These are phyloP conservation scores for Cremastinae sp. DNA, from an alignment of 2,888 invertebrate species.

Conservation along the genomic window DNA sequence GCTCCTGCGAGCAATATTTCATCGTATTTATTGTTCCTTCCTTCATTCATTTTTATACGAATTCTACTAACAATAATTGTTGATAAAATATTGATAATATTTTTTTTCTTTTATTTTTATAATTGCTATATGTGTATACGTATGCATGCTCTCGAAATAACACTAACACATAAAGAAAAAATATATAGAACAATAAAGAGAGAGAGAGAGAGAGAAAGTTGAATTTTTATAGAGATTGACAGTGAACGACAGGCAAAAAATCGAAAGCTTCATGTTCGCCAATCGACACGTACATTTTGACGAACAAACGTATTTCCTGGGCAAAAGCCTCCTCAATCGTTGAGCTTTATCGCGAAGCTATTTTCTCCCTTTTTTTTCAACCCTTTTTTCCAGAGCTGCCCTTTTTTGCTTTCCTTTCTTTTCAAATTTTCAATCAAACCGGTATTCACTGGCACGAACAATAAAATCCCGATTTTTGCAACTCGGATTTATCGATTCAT, in stretches of 20 bases:
- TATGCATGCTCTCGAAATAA: no score
- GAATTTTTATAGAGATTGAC: not conserved
- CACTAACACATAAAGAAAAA: not conserved
- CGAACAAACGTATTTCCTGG: slow-evolving; percentile 39
- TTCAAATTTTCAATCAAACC: slow-evolving; percentile 44
- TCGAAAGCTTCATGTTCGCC: slow-evolving; percentile 20
- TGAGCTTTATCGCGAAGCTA: slow-evolving; percentile 25
- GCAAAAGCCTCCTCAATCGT: slow-evolving; percentile 32
- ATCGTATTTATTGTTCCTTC: no score
- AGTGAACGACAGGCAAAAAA: slow-evolving; percentile 29
- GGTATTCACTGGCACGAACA: slow-evolving; percentile 36
- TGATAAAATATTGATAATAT: no score
- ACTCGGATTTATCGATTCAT: slow-evolving; percentile 28
- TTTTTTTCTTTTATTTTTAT: not conserved
- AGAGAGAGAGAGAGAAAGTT: not conserved
- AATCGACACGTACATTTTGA: slow-evolving; percentile 33
- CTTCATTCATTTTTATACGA: no score
- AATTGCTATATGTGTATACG: no score
- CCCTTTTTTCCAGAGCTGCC: not conserved
- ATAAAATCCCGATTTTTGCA: slow-evolving; percentile 43
- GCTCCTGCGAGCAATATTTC: slow-evolving; percentile 4
- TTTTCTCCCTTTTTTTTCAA: slow-evolving; percentile 28
- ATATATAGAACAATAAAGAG: not conserved
- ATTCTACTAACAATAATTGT: no score
- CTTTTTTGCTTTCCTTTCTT: slow-evolving; percentile 13